phyloP scores from a whole-genome alignment of 2,888 invertebrate species.

The Hydropsyche betteni region DNA sequence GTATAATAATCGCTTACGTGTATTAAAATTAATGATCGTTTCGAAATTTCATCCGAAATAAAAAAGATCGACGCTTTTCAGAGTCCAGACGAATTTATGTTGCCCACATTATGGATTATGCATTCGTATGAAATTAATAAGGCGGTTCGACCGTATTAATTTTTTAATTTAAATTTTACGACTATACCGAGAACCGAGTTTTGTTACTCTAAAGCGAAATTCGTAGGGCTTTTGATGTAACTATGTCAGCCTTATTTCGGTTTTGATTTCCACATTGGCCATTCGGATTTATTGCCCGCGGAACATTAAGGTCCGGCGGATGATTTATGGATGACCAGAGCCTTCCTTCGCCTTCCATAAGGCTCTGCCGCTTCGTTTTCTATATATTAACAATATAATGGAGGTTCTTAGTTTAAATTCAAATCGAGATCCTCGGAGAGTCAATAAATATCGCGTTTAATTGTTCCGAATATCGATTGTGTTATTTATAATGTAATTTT shows the following conservation, averaged over 20 bases:
- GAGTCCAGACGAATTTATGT: too few relatives aligned
- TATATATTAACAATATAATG: background rate
- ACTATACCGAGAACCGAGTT: conserved; percentile 3
- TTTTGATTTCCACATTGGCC: conserved; percentile 43
- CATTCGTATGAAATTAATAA: conserved; percentile 12
- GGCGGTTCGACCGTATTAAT: conserved; percentile 31
- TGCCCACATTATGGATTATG: too few relatives aligned
- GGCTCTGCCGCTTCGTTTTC: background rate
- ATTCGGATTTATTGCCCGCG: conserved; percentile 44
- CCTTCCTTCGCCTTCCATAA: background rate
- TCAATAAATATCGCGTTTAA: conserved; percentile 35
- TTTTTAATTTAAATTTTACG: conserved; percentile 33
- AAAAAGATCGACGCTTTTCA: too few relatives aligned
- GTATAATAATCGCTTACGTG: too few relatives aligned
- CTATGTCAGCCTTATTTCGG: conserved; percentile 48
- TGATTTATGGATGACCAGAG: conserved; percentile 37
- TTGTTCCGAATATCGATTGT: too few relatives aligned
- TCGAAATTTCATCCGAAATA: conserved; percentile 4
- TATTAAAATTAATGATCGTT: too few relatives aligned
- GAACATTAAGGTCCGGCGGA: conserved; percentile 34
- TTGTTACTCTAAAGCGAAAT: background rate
- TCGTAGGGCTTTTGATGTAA: conserved; percentile 42
- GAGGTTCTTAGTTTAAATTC: conserved; percentile 40
- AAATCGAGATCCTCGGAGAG: conserved; percentile 28
- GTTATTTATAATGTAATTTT: too few relatives aligned